Evolutionary conservation across 2,113 vertebrate genomes (phyloP), one percentile per base, ranked within the genome.

Genomic region (Chionomys nivalis): DNA sequence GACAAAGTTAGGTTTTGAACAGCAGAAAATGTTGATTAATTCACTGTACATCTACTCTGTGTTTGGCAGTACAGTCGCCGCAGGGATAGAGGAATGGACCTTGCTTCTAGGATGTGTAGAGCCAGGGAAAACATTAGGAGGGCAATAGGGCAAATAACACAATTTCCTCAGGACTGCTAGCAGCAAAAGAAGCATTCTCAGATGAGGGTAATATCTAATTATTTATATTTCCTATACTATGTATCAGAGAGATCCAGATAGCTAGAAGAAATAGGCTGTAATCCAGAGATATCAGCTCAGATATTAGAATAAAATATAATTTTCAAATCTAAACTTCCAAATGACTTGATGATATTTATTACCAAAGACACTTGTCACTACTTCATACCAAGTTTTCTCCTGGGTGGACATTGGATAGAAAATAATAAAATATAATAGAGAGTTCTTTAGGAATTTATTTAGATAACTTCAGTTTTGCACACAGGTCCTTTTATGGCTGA

Each of bases 291-390:
- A 81, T 68, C 28, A 72, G 49, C 33, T 91, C 68, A 44, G 31
- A n/a, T 58, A 44, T 52, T 49, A 91, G 78, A 82, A 58, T 47
- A 16, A 1, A 66, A 63, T 28, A 31, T 0, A 0, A 81, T 52
- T 89, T 97, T 70, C 83, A 87, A 81, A 76, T 76, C 68, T 55
- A 93, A 70, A 73, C 33, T 65, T 68, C 68, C 47, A 83, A 85
- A 88, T 4, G 65, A 61, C 49, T 95, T 91, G 19, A 94, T 78
- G 44, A 73, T 42, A 86, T 90, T 94, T 94, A 66, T 86, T 91
- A 89, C 47, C 87, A 75, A 63, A 92, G 39, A 87, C 79, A 65
- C 28, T 66, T 93, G 42, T 78, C 39, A 85, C 21, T 94, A 55
- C 55, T 39, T 95, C n/a, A 73, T 92, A 87, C 33, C 83, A 93